Conservation (phyloP, 2,113 vertebrate genomes). For the Hirundichthys speculiger region DNA sequence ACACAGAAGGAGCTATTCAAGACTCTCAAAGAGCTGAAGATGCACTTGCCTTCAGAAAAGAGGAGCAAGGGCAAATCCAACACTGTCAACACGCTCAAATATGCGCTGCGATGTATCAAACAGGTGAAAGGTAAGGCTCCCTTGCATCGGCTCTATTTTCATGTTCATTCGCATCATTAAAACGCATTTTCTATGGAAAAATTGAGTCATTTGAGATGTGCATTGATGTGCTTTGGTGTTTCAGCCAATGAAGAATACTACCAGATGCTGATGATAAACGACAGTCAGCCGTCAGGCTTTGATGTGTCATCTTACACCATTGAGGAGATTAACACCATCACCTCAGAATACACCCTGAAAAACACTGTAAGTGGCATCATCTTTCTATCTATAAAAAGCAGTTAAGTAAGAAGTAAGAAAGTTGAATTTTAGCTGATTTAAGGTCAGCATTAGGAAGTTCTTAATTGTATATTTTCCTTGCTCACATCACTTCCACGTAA, state of each 20-base stretch:
- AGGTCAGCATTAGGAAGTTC: too few species aligned
- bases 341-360: constrained; percentile 90
- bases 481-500: too few species aligned
- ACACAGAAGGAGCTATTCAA: constrained; percentile 91
- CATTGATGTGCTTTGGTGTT: constrained; percentile 9
- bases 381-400: not conserved
- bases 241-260: constrained; percentile 96
- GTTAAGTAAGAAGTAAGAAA: too few species aligned
- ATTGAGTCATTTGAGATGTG: not conserved
- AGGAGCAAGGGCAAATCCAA: constrained; percentile 89
- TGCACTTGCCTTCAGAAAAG: constrained; percentile 88
- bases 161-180: not conserved
- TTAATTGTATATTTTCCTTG: too few species aligned
- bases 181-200: too few species aligned
- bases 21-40: constrained; percentile 91
- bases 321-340: constrained; percentile 89
- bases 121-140: constrained; percentile 91
- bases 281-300: constrained; percentile 84
- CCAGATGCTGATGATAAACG: constrained; percentile 89
- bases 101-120: constrained; percentile 92
- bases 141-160: not conserved
- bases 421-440: too few species aligned
- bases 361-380: constrained; percentile 83
- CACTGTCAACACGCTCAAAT: constrained; percentile 89
- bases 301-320: constrained; percentile 89